These are phyloP conservation scores for Spea bombifrons DNA, from an alignment of 2,113 vertebrate species.

Conservation along the genomic window DNA sequence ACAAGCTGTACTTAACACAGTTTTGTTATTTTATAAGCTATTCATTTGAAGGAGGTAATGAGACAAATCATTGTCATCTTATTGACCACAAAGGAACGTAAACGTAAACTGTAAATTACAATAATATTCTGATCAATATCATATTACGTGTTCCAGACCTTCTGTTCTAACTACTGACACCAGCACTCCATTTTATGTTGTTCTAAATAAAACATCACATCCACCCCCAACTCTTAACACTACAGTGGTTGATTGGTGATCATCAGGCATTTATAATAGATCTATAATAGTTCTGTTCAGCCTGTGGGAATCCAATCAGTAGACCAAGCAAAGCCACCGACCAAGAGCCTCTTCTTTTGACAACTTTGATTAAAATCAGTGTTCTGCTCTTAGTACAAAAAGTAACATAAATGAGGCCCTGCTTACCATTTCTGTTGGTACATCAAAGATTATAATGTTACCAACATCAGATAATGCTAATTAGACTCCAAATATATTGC, in stretches of 20 bases:
- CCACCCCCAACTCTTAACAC: slow-evolving; percentile 7
- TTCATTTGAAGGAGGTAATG: background rate
- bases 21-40: background rate
- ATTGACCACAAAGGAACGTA: background rate
- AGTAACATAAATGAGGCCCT: background rate
- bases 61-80: background rate
- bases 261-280: slow-evolving; percentile 35
- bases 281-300: slow-evolving; percentile 17
- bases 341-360: slow-evolving; percentile 41
- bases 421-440: too few relatives aligned
- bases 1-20: background rate
- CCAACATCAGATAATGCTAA: too few relatives aligned
- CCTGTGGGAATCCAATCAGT: slow-evolving; percentile 46
- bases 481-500: too few relatives aligned
- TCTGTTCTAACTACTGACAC: background rate
- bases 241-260: slow-evolving; percentile 35
- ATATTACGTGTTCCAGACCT: background rate
- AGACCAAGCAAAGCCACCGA: slow-evolving; percentile 42
- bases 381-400: slow-evolving; percentile 12
- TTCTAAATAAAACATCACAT: slow-evolving; percentile 27
- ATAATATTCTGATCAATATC: slow-evolving; percentile 26
- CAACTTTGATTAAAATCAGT: slow-evolving; percentile 45
- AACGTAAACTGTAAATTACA: background rate
- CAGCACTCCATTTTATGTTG: slow-evolving; percentile 3
- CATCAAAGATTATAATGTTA: too few relatives aligned